A percentile compares a stretch with the other conserved stretches of the same genome.
Conservation (phyloP, 2,888 invertebrate genomes). For the Phrixothrix hirtus region DNA sequence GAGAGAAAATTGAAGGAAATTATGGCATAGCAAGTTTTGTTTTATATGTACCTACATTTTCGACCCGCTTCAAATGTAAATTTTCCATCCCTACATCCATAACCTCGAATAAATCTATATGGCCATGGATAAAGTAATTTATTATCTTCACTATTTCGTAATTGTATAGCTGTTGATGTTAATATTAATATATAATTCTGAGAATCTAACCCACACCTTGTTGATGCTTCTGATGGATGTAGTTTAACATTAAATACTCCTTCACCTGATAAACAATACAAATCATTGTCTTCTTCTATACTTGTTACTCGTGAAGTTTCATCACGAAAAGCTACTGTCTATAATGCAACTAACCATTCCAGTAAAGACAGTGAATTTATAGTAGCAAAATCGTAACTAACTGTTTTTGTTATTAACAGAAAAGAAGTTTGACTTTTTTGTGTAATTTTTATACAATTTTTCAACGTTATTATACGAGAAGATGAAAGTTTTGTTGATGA, state of each 20-base stretch:
- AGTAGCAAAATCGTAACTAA: constrained; percentile 65
- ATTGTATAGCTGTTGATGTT: constrained; percentile 74
- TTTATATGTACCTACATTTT: no score
- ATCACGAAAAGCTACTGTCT: constrained; percentile 80
- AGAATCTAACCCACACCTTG: constrained; percentile 72
- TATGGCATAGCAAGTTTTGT: no score
- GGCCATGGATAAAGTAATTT: constrained; percentile 79
- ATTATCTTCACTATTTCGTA: constrained; percentile 68
- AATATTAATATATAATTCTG: constrained; percentile 71
- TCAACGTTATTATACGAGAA: constrained; percentile 76
- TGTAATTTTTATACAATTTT: constrained; percentile 85
- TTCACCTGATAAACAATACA: constrained; percentile 85
- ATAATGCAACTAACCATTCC: constrained; percentile 79
- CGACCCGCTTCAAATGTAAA: constrained; percentile 88
- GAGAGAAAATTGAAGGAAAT: no score
- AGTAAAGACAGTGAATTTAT: constrained; percentile 70
- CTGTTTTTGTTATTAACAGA: constrained; percentile 75
- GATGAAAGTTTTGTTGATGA: constrained; percentile 63
- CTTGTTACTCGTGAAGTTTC: constrained; percentile 59
- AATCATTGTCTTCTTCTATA: constrained; percentile 86
- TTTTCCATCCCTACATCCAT: constrained; percentile 83
- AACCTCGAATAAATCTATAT: constrained; percentile 79
- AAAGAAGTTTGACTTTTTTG: constrained; percentile 63
- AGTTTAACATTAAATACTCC: constrained; percentile 76
- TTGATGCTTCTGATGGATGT: constrained; percentile 77